Base-by-base conservation (phyloP, 2,113 vertebrate species). In the Aplodontia rufa region DNA sequence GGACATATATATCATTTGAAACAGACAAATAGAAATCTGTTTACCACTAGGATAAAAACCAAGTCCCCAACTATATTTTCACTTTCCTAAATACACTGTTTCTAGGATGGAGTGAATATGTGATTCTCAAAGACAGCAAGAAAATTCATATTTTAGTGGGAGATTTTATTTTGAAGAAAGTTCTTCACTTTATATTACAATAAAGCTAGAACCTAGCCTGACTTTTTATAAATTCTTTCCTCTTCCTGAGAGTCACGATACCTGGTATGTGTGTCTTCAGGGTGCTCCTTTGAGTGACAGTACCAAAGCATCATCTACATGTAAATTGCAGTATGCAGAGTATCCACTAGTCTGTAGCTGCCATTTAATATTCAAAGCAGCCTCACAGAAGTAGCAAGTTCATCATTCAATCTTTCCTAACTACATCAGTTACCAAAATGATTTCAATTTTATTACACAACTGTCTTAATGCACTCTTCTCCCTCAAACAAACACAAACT, bases 391-490 rank as follows among this genome's bases (percentile, higher is more conserved):
- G 80, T 64, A 72, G 80, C 71, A 94, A 94, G 8, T 88, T 17
- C 16, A 74, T 8, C 69, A 92, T 51, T 82, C 87, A 97, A 97
- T 93, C 87, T 92, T 64, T 66, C 49, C 45, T 89, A 62, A 94
- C 32, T n/a, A 66, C 93, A 97, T 72, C 28, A 79, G 87, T 86
- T 60, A 92, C 60, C 88, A 35, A 97, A 80, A 71, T n/a, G 66
- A 96, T 95, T 90, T 94, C 68, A 93, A 71, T 96, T 97, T 93
- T 80, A 90, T 71, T n/a, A n/a, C n/a, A n/a, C n/a, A n/a, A n/a
- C n/a, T n/a, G n/a, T n/a, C n/a, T n/a, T n/a, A n/a, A n/a, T 79
- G 91, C 55, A n/a, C 90, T 85, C 24, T 76, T 91, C 17, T 81
- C 80, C 85, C 94, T 74, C 8, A 10, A 51, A 58, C 76, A 95